Evolutionary conservation across 2,113 vertebrate species (phyloP), one percentile per base, ranked within the genome.

Genomic region (Tricholaema leucomelas): DNA sequence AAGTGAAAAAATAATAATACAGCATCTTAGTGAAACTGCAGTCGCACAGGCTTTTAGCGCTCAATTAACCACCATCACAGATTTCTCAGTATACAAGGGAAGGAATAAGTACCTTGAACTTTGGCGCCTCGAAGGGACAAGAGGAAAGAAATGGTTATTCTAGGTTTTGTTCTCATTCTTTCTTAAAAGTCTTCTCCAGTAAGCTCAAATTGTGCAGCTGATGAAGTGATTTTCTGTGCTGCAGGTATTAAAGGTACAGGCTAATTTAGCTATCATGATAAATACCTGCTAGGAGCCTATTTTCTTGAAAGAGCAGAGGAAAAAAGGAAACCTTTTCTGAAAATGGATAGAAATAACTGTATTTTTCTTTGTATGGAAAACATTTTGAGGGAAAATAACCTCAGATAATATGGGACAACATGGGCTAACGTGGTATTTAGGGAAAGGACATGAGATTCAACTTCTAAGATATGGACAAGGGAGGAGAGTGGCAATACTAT

Each of bases 241-340:
- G 42, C 61, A 40, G 76, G 64, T 82, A 78, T 82, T 94, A 92
- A 78, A 81, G 91, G 52, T 84, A 69, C 60, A 15, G 52, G 88
- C 78, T 94, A 92, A 95, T 96, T 92, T 96, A 94, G 92, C 90
- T 91, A 92, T 95, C 93, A 90, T 72, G 94, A 92, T 88, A 92
- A 96, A 95, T 85, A 78, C 64, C 77, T 91, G 33, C 64, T 94
- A 71, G 90, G 64, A 96, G 64, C 59, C 72, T 70, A 59, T 94
- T 94, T 87, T 92, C 85, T 74, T 85, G 72, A 84, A 91, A 91
- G 65, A 82, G 72, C 61, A 88, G 75, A 88, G 75, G 42, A 82
- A 87, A 85, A 87, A 90, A 54, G 38, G 90, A 93, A 76, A 54
- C n/a, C 85, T 61, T 93, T 93, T 58, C 72, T 77, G 87, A 81